Percentiles rank a stretch among this genome's conserved stretches.
Evolutionary conservation across 1,140 invertebrate genomes (phyloP).

Genomic region (Pseudomyrmex dendroicus): DNA sequence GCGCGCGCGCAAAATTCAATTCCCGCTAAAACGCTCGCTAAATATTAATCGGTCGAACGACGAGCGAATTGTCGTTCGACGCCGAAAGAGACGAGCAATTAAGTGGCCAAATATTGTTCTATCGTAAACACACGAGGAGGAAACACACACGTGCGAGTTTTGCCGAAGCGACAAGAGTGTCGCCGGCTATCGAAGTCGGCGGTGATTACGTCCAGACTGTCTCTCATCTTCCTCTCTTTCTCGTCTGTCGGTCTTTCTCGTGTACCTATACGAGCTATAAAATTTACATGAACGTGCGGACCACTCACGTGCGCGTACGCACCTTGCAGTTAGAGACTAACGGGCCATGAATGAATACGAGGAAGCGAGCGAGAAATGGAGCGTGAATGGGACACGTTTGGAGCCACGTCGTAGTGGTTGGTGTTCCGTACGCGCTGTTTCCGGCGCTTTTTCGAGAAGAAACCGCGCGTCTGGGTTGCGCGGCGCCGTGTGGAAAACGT

Average conservation of each 20-base stretch:
- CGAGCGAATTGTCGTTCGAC: constrained; percentile 35
- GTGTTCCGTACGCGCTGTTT: background rate
- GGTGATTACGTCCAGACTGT: constrained; percentile 46
- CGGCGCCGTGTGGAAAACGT: constrained; percentile 23
- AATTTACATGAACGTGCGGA: constrained; percentile 75
- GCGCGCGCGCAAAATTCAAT: constrained; percentile 25
- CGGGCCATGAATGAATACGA: constrained; percentile 76
- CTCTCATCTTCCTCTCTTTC: background rate
- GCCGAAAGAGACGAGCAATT: background rate
- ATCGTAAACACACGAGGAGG: constrained; percentile 34
- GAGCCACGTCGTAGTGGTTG: background rate
- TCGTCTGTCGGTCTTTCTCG: constrained; percentile 29
- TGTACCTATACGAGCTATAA: constrained; percentile 64
- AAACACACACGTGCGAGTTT: background rate
- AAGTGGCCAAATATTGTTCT: constrained; percentile 51
- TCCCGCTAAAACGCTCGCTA: constrained; percentile 38
- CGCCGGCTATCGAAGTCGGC: constrained; percentile 52
- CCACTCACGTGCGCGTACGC: constrained; percentile 61
- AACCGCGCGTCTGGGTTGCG: background rate
- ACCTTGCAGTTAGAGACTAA: constrained; percentile 75
- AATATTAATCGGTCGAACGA: constrained; percentile 36
- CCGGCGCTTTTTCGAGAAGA: background rate
- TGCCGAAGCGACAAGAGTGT: background rate
- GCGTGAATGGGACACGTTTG: constrained; percentile 68
- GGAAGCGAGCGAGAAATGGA: constrained; percentile 71